A percentile compares a stretch with the other conserved stretches of the same genome.
phyloP scores from a whole-genome alignment of 2,888 invertebrate genomes.

The Seladonia tumulorum region DNA sequence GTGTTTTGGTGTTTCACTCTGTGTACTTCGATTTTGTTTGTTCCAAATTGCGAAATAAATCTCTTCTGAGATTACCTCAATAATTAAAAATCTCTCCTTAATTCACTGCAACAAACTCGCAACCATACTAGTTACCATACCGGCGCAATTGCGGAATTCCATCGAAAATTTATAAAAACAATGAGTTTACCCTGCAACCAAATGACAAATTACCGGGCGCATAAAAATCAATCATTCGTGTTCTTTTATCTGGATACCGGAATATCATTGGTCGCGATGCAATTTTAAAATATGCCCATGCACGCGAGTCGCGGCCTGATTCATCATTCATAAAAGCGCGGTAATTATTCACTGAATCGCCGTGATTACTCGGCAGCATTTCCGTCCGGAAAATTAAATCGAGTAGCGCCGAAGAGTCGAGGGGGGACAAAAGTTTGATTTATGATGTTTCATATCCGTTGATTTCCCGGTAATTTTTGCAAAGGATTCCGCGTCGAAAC shows the following conservation, averaged over 20 bases:
- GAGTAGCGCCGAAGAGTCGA: background rate
- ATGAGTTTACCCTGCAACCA: background rate
- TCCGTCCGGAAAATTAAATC: background rate
- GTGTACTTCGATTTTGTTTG: too few relatives aligned
- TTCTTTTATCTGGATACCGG: background rate
- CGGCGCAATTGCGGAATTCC: background rate
- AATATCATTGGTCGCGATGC: background rate
- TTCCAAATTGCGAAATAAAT: too few relatives aligned
- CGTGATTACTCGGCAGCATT: background rate
- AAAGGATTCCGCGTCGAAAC: conserved; percentile 25
- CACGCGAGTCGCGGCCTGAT: background rate
- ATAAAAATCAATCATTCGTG: background rate
- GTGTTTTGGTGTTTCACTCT: too few relatives aligned
- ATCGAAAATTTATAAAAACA: background rate
- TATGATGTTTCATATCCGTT: conserved; percentile 9
- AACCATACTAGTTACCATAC: too few relatives aligned
- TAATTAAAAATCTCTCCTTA: too few relatives aligned
- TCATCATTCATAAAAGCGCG: background rate
- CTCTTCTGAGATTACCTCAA: too few relatives aligned
- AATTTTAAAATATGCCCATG: background rate
- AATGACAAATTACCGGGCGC: background rate
- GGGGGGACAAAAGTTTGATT: background rate
- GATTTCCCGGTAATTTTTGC: conserved; percentile 16
- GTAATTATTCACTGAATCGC: conserved; percentile 1
- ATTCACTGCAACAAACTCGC: too few relatives aligned